phyloP scores from a whole-genome alignment of 2,888 invertebrate species.

The Panopea generosa region DNA sequence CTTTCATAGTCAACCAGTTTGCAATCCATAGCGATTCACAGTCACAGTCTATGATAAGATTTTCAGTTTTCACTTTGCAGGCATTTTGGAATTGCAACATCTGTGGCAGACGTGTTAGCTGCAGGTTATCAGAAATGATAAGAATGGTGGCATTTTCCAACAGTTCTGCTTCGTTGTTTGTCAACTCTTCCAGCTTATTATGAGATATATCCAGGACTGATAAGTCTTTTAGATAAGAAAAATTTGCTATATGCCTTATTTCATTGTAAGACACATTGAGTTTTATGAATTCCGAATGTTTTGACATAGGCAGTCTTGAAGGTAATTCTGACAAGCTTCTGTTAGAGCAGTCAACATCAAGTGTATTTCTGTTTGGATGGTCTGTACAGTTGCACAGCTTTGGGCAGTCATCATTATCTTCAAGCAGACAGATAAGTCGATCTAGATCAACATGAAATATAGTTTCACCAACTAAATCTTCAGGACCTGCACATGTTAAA shows the following conservation, averaged over 20 bases:
- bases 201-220: constrained; percentile 27
- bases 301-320: constrained; percentile 17
- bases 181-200: constrained; percentile 21
- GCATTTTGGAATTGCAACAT: constrained; percentile 30
- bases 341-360: constrained; percentile 25
- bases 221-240: constrained; percentile 16
- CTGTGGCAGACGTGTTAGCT: constrained; percentile 24
- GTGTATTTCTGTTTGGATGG: constrained; percentile 23
- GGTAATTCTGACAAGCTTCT: constrained; percentile 7
- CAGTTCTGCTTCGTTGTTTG: constrained; percentile 1
- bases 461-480: constrained; percentile 8
- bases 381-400: constrained; percentile 31
- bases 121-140: constrained; percentile 31
- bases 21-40: constrained; percentile 35
- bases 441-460: constrained; percentile 3
- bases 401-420: constrained; percentile 12
- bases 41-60: constrained; percentile 23
- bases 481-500: constrained; percentile 33
- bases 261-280: constrained; percentile 32
- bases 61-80: constrained; percentile 18
- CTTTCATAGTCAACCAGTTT: constrained; percentile 21
- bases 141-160: constrained; percentile 37
- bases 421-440: constrained; percentile 14
- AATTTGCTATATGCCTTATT: constrained; percentile 18
- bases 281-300: constrained; percentile 23